Evolutionary conservation across 2,113 vertebrate genomes (phyloP).

Genomic region (Chloroceryle aenea): DNA sequence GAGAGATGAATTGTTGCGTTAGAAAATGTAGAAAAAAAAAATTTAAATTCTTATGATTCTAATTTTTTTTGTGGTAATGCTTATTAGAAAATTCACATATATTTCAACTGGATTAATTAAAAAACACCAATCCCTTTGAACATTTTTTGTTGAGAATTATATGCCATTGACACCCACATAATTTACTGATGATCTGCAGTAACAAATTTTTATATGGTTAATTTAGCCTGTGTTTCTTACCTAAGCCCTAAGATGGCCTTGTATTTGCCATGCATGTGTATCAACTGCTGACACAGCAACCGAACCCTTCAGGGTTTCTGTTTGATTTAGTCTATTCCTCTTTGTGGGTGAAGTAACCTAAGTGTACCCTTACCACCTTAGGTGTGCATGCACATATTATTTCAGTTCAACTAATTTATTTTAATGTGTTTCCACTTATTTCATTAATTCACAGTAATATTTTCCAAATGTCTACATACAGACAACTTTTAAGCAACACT

Average conservation of each 20-base stretch:
- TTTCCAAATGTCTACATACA: not conserved
- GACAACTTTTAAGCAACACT: not conserved
- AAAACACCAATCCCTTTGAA: not conserved
- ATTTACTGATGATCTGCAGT: constrained; percentile 20
- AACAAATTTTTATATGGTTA: constrained; percentile 33
- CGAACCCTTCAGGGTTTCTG: not conserved
- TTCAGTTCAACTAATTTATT: constrained; percentile 16
- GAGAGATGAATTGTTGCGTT: not conserved
- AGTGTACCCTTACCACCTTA: not conserved
- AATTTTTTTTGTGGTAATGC: not conserved
- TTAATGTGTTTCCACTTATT: constrained; percentile 7
- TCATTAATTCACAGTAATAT: not conserved
- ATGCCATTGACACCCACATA: not conserved
- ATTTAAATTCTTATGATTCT: not conserved
- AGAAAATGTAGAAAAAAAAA: not conserved
- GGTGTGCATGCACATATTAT: not conserved
- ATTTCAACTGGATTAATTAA: not conserved
- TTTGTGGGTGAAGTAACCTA: not conserved
- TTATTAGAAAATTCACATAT: not conserved
- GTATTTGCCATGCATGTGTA: not conserved
- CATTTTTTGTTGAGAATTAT: not conserved
- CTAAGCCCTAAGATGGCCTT: constrained; percentile 21
- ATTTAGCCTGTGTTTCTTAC: constrained; percentile 3
- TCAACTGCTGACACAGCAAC: constrained; percentile 24
- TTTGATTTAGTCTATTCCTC: constrained; percentile 27